A percentile compares a stretch with the other conserved stretches of the same genome.
These are phyloP conservation scores for Scolopax rusticola DNA, from an alignment of 2,797 vertebrate species.

Conservation along the genomic window DNA sequence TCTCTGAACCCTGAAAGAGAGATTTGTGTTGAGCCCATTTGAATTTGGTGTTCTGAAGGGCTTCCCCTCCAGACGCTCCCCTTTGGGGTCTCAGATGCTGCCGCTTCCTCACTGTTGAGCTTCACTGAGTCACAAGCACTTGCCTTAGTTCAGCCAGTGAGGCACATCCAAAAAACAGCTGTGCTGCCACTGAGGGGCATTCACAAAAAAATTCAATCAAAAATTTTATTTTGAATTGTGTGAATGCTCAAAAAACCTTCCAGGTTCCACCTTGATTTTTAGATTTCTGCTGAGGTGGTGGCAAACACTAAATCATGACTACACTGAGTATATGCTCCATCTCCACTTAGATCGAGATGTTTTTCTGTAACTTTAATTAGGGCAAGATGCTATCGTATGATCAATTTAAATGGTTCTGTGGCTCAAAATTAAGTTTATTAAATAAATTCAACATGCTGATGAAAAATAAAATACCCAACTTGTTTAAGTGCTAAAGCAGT, in stretches of 20 bases:
- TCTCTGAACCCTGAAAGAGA: background rate
- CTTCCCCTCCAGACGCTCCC: background rate
- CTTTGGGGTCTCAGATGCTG: background rate
- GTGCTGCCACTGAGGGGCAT: accelerated
- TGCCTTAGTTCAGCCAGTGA: background rate
- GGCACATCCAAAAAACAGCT: accelerated
- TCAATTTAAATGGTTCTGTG: background rate
- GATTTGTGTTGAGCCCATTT: accelerated
- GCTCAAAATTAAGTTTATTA: background rate
- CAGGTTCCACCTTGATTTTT: background rate
- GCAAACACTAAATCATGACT: background rate
- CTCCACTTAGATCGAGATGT: background rate
- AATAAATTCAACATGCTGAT: background rate
- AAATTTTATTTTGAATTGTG: background rate
- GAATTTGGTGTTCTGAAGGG: background rate
- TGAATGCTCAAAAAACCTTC: background rate
- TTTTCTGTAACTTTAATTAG: background rate
- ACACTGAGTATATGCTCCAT: background rate
- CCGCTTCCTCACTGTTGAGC: accelerated
- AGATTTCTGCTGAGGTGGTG: background rate
- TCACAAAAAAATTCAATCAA: background rate
- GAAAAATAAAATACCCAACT: background rate
- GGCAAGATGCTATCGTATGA: background rate
- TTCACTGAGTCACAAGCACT: background rate
- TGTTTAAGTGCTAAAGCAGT: background rate